Evolutionary conservation across 2,113 vertebrate genomes (phyloP).

Genomic region (Strix uralensis): DNA sequence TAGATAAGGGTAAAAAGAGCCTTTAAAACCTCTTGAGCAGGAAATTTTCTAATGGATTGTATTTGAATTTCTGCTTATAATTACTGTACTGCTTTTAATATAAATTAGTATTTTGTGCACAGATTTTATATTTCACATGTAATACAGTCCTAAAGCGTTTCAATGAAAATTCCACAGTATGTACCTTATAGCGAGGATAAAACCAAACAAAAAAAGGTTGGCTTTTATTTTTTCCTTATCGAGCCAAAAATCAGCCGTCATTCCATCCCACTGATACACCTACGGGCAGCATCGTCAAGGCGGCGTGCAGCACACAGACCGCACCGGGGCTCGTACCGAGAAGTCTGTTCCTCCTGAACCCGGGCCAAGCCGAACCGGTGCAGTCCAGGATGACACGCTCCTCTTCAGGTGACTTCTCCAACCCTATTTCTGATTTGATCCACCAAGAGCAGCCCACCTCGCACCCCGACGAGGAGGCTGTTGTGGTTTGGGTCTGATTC

Average conservation of each 20-base stretch:
- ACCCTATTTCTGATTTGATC: too few species aligned
- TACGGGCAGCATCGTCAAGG: not conserved
- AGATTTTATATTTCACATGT: not conserved
- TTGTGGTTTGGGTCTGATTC: rapidly evolving
- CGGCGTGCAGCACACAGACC: not conserved
- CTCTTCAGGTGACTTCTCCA: not conserved
- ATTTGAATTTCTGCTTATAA: not conserved
- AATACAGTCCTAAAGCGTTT: not conserved
- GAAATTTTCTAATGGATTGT: not conserved
- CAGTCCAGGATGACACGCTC: rapidly evolving
- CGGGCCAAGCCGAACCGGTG: rapidly evolving
- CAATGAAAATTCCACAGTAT: not conserved
- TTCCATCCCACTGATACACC: conserved; percentile 25
- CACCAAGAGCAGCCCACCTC: not conserved
- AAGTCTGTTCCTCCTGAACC: not conserved
- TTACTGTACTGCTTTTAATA: not conserved
- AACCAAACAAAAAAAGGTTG: not conserved
- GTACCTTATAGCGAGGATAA: not conserved
- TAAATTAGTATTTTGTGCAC: not conserved
- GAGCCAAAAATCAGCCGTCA: conserved; percentile 10
- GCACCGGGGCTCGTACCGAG: not conserved
- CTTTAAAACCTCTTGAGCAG: not conserved
- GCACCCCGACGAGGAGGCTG: rapidly evolving
- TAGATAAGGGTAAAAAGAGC: not conserved
- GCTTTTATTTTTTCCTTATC: not conserved